Base-by-base conservation (phyloP, 2,888 invertebrate genomes). In the Listrodromus nycthemerus region DNA sequence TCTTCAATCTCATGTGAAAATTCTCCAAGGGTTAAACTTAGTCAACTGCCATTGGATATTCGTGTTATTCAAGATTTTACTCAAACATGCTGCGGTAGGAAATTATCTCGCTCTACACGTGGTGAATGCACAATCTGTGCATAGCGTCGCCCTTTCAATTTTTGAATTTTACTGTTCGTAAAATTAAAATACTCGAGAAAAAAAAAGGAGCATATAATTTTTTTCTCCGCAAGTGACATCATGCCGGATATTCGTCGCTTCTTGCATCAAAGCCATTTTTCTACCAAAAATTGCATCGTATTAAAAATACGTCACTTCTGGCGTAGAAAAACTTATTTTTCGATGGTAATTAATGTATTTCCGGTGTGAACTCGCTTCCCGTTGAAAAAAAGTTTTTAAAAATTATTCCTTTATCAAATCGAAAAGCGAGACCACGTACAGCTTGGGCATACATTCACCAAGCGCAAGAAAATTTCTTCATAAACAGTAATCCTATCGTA, bases 361-460 rank as follows among this genome's bases (percentile, higher is more conserved):
- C 4, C 30, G 4, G 4, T 5, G 4, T 5, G 4, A 30, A 4
- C 5, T 2, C 30, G 8, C 33, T 37, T 37, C 33, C 33, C 8
- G 33, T 37, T 8, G 7, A 0, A 37, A 37, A 8, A 8, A 3
- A 2, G 4, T 6, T 5, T 30, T 8, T 37, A n/a, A 48, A 48
- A n/a, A 48, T 48, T n/a, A 66, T 41, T 30, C 50, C 50, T 50
- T 50, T 50, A n/a, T n/a, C 16, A 48, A n/a, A 48, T 48, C n/a
- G n/a, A 48, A 48, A 48, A n/a, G 48, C n/a, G 48, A n/a, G 48
- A n/a, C 16, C 48, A n/a, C n/a, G 48, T 48, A 48, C 48, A 48
- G 48, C 16, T 48, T n/a, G 48, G 16, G 16, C 48, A n/a, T 16
- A n/a, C n/a, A n/a, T 48, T n/a, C 48, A 5, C 16, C n/a, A 6